Evolutionary conservation across 2,888 invertebrate species (phyloP).

Genomic region (Drosophila lutescens): DNA sequence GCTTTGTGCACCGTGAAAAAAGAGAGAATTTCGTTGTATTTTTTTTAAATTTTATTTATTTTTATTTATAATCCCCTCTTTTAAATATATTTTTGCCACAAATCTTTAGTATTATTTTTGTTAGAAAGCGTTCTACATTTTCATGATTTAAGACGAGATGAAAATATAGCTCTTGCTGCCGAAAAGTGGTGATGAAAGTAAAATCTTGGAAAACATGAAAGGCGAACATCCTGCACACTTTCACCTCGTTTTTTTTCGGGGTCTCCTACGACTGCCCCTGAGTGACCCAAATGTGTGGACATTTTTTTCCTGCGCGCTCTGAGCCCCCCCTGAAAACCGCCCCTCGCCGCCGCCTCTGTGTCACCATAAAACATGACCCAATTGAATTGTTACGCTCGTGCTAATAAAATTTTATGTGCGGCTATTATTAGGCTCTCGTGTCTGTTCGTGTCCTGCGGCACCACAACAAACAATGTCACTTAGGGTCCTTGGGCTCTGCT

Average conservation of each 20-base stretch:
- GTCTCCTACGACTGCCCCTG: conserved; percentile 19
- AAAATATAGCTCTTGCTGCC: neutral
- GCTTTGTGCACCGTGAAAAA: neutral
- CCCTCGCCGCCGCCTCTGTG: conserved; percentile 38
- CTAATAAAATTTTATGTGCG: conserved; percentile 77
- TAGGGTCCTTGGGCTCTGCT: conserved; percentile 9
- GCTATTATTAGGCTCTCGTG: conserved; percentile 71
- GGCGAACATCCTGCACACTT: conserved; percentile 5
- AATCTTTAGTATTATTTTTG: too few relatives aligned
- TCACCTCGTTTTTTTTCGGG: conserved; percentile 1
- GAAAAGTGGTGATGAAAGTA: conserved; percentile 14
- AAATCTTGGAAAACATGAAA: conserved; percentile 8
- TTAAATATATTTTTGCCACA: neutral
- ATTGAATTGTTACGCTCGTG: conserved; percentile 72
- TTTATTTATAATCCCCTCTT: too few relatives aligned
- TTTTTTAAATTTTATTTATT: too few relatives aligned
- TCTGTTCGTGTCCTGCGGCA: conserved; percentile 27
- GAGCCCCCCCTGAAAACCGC: conserved; percentile 3
- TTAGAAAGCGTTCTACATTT: neutral
- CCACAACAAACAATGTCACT: conserved; percentile 52
- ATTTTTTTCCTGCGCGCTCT: conserved; percentile 2
- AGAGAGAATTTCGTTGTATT: too few relatives aligned
- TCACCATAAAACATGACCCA: conserved; percentile 74
- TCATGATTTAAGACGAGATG: neutral
- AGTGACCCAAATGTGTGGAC: conserved; percentile 26